phyloP scores from a whole-genome alignment of 2,113 vertebrate genomes.

The Cyanistes caeruleus region DNA sequence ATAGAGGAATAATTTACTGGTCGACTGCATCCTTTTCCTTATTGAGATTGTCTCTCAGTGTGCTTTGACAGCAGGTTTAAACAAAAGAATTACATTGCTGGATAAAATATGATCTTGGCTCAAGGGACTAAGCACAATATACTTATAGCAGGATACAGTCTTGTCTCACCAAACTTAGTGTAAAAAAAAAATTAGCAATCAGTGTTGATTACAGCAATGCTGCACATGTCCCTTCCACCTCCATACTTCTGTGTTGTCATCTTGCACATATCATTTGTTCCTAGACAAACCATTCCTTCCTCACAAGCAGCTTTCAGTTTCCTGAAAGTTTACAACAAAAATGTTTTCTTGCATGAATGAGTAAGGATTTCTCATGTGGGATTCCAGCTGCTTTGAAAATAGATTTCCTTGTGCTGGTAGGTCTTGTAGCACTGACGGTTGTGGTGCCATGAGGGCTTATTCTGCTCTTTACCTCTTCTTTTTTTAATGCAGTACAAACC shows the following conservation, averaged over 20 bases:
- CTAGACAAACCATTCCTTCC: not conserved
- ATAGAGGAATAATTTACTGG: not conserved
- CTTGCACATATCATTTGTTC: not conserved
- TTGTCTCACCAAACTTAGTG: not conserved
- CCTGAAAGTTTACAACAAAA: not conserved
- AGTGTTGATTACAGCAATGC: not conserved
- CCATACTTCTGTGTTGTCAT: not conserved
- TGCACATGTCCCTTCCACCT: not conserved
- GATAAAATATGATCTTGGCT: not conserved
- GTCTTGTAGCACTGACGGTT: not conserved
- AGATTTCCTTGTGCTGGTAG: not conserved
- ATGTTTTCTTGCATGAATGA: not conserved
- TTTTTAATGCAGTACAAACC: not conserved
- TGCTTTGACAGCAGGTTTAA: not conserved
- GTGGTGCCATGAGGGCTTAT: not conserved
- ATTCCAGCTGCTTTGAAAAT: conserved; percentile 5
- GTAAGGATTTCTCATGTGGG: not conserved
- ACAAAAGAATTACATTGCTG: not conserved
- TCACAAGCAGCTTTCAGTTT: not conserved
- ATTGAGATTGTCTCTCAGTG: not conserved
- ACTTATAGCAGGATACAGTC: not conserved
- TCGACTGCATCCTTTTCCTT: not conserved
- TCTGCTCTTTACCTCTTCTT: not conserved
- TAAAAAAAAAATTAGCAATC: not conserved
- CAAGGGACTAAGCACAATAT: not conserved